A percentile compares a stretch with the other conserved stretches of the same genome.
These are phyloP conservation scores for Calephelis nemesis DNA, from an alignment of 1,140 invertebrate species.

Conservation along the genomic window DNA sequence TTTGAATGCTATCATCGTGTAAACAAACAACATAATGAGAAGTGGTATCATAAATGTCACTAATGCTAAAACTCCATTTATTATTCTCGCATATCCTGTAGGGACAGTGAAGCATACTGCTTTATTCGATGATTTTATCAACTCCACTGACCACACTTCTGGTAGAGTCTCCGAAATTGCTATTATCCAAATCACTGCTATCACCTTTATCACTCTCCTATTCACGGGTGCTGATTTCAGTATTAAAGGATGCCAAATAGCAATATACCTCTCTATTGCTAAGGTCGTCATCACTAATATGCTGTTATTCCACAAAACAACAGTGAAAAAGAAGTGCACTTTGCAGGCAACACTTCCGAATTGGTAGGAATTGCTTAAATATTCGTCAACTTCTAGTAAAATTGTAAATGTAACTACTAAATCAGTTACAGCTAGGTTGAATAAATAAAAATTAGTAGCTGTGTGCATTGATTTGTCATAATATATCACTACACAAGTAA, in stretches of 20 bases:
- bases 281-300: conserved; percentile 60
- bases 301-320: conserved; percentile 56
- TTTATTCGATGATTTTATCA: conserved; percentile 39
- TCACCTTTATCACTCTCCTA: conserved; percentile 50
- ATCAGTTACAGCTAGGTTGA: conserved; percentile 93
- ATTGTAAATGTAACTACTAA: conserved; percentile 70
- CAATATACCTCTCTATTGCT: conserved; percentile 62
- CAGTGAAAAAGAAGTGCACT: conserved; percentile 49
- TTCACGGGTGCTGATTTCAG: conserved; percentile 43
- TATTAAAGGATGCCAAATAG: conserved; percentile 54
- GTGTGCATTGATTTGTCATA: conserved; percentile 90
- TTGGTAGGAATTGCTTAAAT: conserved; percentile 34
- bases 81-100: conserved; percentile 41
- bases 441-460: conserved; percentile 91
- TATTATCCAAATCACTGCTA: conserved; percentile 50
- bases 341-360: conserved; percentile 47
- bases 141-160: conserved; percentile 46
- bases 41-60: conserved; percentile 58
- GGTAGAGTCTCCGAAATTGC: conserved; percentile 53
- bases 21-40: conserved; percentile 55
- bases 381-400: conserved; percentile 41
- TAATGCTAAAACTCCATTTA: conserved; percentile 49
- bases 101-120: conserved; percentile 52
- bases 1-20: conserved; percentile 58
- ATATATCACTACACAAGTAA: conserved; percentile 91